A percentile compares a stretch with the other conserved stretches of the same genome.
phyloP scores from a whole-genome alignment of 2,113 vertebrate species.

The human (Homo sapiens) region GRCh38 chr4:173883501-173884000 shows the following conservation, averaged over 20 bases:
- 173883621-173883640: not conserved
- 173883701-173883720: not conserved
- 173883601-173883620: not conserved
- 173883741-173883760: not conserved
- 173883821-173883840: not conserved
- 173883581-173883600: not conserved
- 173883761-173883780: not conserved
- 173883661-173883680: not conserved
- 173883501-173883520: not conserved
- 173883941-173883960: conserved; percentile 22
- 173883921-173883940: not conserved
- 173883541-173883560: not conserved
- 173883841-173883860: not conserved
- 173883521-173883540: not conserved
- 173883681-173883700: not conserved
- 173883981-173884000: conserved; percentile 36
- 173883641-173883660: not conserved
- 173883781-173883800: not conserved
- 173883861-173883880: not conserved
- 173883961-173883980: conserved; percentile 68
- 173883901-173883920: conserved; percentile 52
- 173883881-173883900: conserved; percentile 6
- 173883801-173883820: not conserved
- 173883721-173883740: not conserved
- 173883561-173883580: not conserved